phyloP scores from a whole-genome alignment of 2,888 invertebrate species.

The Helicoverpa assulta region DNA sequence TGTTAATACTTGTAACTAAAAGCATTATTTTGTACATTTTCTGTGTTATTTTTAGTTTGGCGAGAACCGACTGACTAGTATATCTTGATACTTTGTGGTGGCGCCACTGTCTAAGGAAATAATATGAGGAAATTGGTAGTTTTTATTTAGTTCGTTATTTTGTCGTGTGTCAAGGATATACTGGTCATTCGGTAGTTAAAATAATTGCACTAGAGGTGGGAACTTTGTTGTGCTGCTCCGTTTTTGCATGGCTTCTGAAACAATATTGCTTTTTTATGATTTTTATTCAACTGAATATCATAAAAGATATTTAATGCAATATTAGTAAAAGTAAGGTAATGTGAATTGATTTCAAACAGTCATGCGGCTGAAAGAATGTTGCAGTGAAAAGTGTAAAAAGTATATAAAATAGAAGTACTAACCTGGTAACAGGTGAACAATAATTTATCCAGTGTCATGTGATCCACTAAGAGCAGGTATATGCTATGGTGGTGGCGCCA shows the following conservation, averaged over 20 bases:
- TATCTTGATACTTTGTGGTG: neutral
- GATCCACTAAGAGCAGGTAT: neutral
- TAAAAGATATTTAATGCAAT: no score
- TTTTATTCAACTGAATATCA: no score
- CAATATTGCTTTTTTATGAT: constrained; percentile 19
- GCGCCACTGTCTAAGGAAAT: neutral
- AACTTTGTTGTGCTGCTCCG: constrained; percentile 43
- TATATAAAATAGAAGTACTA: neutral
- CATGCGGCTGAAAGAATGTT: no score
- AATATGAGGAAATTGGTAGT: neutral
- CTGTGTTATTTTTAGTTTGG: constrained; percentile 48
- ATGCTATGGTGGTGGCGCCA: constrained; percentile 85
- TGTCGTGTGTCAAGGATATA: constrained; percentile 9
- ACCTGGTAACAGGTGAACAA: constrained; percentile 35
- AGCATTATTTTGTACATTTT: constrained; percentile 66
- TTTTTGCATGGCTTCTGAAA: constrained; percentile 66
- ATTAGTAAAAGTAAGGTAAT: no score
- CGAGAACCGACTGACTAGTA: constrained; percentile 26
- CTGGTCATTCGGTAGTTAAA: constrained; percentile 28
- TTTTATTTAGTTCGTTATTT: constrained; percentile 1
- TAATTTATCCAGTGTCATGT: neutral
- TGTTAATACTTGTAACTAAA: constrained; percentile 64
- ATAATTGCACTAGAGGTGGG: constrained; percentile 77
- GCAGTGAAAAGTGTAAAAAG: no score
- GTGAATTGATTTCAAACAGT: no score